Conservation (phyloP, 2,113 vertebrate genomes). For the Peromyscus maniculatus region DNA sequence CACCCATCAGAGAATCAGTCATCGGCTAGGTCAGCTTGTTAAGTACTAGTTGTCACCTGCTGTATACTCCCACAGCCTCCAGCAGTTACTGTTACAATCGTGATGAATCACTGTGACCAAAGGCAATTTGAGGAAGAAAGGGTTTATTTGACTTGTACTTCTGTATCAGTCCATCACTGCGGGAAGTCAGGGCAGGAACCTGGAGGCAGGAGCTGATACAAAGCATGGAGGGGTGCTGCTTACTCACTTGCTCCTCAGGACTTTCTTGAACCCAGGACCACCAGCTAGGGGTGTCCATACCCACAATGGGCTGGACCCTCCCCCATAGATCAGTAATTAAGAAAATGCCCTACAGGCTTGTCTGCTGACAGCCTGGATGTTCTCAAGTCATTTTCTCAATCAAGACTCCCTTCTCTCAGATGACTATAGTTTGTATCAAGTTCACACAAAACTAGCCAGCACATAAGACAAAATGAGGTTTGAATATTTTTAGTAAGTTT, state of each 20-base stretch:
- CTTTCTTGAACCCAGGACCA: background rate
- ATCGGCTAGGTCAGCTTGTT: no score
- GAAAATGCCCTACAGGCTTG: background rate
- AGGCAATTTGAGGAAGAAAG: background rate
- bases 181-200: background rate
- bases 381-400: background rate
- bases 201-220: background rate
- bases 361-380: background rate
- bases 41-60: no score
- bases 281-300: background rate
- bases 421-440: background rate
- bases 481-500: background rate
- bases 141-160: background rate
- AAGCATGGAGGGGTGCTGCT: background rate
- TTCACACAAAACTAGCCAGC: background rate
- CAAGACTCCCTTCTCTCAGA: background rate
- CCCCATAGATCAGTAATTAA: background rate
- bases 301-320: background rate
- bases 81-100: background rate
- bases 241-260: background rate
- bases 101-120: background rate
- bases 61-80: no score
- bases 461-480: background rate
- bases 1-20: no score
- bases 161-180: background rate